Evolutionary conservation across 2,888 invertebrate species (phyloP).

Genomic region (Drosophila affinis): DNA sequence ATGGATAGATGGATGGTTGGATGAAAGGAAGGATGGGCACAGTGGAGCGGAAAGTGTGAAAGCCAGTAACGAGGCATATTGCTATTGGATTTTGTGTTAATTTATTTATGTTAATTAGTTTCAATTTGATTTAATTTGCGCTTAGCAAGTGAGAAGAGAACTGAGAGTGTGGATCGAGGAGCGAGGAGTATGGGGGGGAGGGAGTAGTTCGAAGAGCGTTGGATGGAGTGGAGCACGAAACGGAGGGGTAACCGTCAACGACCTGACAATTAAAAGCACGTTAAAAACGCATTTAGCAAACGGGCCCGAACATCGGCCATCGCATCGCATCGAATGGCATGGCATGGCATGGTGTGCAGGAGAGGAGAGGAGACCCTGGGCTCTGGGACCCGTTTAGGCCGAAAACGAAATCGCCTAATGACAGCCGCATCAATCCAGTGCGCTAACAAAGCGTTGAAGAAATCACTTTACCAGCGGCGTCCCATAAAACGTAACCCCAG

Average conservation of each 20-base stretch:
- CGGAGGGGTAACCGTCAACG: constrained; percentile 26
- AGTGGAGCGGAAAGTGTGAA: constrained; percentile 74
- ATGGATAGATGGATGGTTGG: neutral
- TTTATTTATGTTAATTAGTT: constrained; percentile 79
- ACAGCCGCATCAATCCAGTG: constrained; percentile 79
- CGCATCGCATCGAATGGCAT: too few species aligned
- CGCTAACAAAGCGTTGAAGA: constrained; percentile 83
- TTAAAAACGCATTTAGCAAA: constrained; percentile 81
- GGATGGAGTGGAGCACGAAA: constrained; percentile 7
- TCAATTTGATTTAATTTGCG: constrained; percentile 77
- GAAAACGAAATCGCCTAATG: constrained; percentile 77
- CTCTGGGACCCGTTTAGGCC: constrained; percentile 64
- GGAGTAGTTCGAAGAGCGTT: neutral
- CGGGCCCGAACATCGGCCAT: constrained; percentile 14
- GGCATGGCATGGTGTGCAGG: neutral
- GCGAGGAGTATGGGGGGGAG: neutral
- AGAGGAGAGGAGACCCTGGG: constrained; percentile 1
- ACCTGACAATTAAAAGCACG: constrained; percentile 81
- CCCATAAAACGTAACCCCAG: constrained; percentile 45
- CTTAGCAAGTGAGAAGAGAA: constrained; percentile 35
- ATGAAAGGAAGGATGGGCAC: constrained; percentile 21
- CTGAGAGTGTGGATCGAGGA: neutral
- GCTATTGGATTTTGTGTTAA: constrained; percentile 76
- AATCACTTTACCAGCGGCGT: constrained; percentile 83
- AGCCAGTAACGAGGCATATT: constrained; percentile 76